Evolutionary conservation across 2,113 vertebrate genomes (phyloP), one percentile per base, ranked within the genome.

Genomic region (Greenwoodochromis staneri): DNA sequence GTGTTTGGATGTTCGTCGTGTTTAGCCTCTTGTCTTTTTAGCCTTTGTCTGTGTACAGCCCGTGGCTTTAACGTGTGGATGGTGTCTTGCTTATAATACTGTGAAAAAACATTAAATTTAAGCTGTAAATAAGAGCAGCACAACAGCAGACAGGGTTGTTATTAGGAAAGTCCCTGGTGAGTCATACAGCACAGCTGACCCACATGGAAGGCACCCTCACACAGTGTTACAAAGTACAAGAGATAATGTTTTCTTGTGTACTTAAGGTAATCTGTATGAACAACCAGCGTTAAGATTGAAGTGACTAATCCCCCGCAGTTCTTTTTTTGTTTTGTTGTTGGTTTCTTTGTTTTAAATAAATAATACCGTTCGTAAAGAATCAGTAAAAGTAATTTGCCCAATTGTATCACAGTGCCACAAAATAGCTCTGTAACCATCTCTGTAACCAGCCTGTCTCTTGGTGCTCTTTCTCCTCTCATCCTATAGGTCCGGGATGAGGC

Each of bases 401-500:
- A 10, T 34, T 5, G 4, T 78, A 57, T 53, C 38, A 69, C 9
- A 7, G 47, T 19, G 5, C 54, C 54, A 59, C 6, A 42, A 16
- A 81, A 13, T 9, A n/a, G 6, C 45, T 17, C 24, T 27, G 24
- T 24, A 24, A 24, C 24, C 31, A 16, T 66, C 12, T 54, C 11
- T 17, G 45, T 55, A 24, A 63, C 27, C 5, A 3, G 9, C 14
- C 34, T 29, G 31, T 16, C 8, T 2, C 10, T 36, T 47, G 5
- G 2, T 17, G 17, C 34, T 49, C 31, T 24, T 31, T 61, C 61
- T 71, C 3, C 12, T 57, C 4, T 57, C 24, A 69, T 40, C 29
- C 27, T 73, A 3, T 84, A 97, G 97, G 95, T 97, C 14, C 90
- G 51, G 2, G 89, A 95, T 57, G 96, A 96, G 76, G 71, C 61